phyloP scores from a whole-genome alignment of 2,797 vertebrate species.

The Numenius phaeopus region DNA sequence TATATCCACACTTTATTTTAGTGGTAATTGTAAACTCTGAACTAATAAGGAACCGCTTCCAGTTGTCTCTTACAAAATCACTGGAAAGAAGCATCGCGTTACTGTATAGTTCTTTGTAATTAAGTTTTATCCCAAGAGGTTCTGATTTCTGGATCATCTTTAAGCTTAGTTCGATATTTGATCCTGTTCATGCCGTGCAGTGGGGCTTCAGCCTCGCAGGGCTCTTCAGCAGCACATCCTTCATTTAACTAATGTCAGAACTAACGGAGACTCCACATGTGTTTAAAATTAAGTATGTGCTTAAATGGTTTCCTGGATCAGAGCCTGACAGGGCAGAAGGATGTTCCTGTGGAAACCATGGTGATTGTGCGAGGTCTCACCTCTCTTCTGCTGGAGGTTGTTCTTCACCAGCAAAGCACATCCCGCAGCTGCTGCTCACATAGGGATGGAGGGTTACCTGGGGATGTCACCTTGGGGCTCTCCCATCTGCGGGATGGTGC shows the following conservation, averaged over 20 bases:
- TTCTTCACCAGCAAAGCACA: background rate
- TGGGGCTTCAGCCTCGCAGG: background rate
- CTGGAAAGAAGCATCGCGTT: background rate
- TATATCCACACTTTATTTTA: background rate
- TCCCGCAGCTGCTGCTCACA: background rate
- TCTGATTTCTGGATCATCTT: background rate
- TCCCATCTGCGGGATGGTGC: background rate
- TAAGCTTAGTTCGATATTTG: background rate
- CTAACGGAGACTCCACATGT: background rate
- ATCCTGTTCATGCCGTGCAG: background rate
- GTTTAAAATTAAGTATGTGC: background rate
- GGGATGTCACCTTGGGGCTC: background rate
- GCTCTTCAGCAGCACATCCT: background rate
- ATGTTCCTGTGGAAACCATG: fast-evolving
- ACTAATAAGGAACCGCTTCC: background rate
- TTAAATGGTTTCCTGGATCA: background rate
- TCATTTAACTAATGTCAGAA: background rate
- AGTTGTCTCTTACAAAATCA: background rate
- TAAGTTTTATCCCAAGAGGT: background rate
- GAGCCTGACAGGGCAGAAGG: background rate
- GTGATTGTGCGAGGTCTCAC: background rate
- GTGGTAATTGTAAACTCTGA: background rate
- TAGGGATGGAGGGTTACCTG: background rate
- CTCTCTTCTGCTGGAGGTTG: background rate
- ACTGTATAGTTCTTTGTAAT: background rate